These are phyloP conservation scores for Notamacropus eugenii DNA, from an alignment of 2,797 vertebrate species.

Conservation along the genomic window DNA sequence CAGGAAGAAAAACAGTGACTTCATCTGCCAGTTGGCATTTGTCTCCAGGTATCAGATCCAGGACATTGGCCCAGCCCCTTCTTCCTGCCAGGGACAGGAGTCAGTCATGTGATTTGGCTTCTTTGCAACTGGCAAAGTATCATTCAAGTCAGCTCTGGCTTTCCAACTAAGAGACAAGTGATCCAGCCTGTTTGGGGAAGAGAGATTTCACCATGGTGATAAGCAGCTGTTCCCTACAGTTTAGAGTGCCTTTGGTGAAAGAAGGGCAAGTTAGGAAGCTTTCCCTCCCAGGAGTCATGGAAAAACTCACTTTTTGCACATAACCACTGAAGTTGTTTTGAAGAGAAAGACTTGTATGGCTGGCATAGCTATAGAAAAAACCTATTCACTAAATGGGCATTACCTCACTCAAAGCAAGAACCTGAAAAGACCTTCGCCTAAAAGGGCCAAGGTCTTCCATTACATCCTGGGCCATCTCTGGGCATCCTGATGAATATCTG, in stretches of 20 bases:
- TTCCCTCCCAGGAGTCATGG: background rate
- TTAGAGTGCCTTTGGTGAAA: background rate
- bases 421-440: no score
- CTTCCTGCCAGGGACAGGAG: background rate
- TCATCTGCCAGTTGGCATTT: background rate
- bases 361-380: background rate
- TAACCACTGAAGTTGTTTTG: background rate
- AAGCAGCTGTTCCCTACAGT: background rate
- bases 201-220: background rate
- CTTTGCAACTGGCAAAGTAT: background rate
- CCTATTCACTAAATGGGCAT: background rate
- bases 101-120: background rate
- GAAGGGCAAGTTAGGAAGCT: background rate
- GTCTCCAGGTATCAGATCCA: background rate
- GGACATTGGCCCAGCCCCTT: background rate
- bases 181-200: background rate
- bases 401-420: no score
- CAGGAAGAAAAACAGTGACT: background rate
- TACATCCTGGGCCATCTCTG: no score
- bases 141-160: background rate
- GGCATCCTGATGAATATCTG: no score
- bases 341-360: background rate
- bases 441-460: no score
- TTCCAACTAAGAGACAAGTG: background rate
- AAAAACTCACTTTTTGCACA: background rate